Evolutionary conservation across 2,797 vertebrate genomes (phyloP).

Genomic region (Hoplostethus mediterraneus): DNA sequence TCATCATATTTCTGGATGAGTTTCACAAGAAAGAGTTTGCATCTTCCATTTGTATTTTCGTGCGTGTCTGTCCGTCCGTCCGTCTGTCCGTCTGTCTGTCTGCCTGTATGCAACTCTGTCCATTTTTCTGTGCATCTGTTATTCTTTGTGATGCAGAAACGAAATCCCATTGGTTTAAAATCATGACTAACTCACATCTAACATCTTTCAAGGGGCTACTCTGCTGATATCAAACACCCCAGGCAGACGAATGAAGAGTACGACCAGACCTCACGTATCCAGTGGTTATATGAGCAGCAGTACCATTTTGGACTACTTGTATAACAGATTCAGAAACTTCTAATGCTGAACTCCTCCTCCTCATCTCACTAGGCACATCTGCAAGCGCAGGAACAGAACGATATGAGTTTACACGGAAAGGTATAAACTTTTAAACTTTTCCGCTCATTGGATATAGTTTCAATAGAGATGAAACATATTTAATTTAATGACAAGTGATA

Average conservation of each 20-base stretch:
- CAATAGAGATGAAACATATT: conserved; percentile 49
- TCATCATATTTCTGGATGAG: background rate
- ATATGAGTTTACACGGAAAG: conserved; percentile 78
- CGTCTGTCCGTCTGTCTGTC: background rate
- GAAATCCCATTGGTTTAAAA: too few relatives aligned
- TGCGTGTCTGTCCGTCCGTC: background rate
- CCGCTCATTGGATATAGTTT: conserved; percentile 43
- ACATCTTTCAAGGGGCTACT: background rate
- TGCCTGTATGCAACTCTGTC: background rate
- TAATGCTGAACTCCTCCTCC: conserved; percentile 88
- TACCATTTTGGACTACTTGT: conserved; percentile 85
- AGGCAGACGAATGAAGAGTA: conserved; percentile 7
- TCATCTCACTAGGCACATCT: conserved; percentile 77
- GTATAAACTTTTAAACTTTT: conserved; percentile 58
- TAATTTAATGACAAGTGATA: conserved; percentile 33
- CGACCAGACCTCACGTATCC: conserved; percentile 56
- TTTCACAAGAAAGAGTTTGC: conserved; percentile 14
- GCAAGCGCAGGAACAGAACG: conserved; percentile 68
- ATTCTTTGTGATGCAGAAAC: conserved; percentile 7
- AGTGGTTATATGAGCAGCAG: conserved; percentile 72
- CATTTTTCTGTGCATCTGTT: background rate
- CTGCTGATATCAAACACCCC: conserved; percentile 50
- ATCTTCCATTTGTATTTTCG: background rate
- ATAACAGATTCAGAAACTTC: conserved; percentile 87
- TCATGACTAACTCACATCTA: background rate